Conservation (phyloP, 2,113 vertebrate genomes). For the Rutilus rutilus region DNA sequence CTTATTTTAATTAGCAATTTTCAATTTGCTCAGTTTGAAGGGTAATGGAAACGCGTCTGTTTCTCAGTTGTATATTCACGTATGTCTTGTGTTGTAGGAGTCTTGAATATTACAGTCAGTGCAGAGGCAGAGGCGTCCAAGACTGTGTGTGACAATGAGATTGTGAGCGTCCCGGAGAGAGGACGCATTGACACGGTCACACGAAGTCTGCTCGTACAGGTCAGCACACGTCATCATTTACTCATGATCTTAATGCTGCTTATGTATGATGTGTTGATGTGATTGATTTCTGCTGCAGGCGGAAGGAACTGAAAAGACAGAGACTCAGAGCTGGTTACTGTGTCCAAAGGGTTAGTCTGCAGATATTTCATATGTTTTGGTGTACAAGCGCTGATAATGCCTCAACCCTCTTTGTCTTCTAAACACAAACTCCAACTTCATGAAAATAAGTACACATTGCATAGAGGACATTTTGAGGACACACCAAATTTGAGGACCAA, state of each 20-base stretch:
- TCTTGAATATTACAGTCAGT: slow-evolving; percentile 75
- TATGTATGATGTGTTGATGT: background rate
- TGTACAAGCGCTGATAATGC: background rate
- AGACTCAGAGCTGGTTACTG: slow-evolving; percentile 71
- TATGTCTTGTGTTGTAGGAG: slow-evolving; percentile 65
- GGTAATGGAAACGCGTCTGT: background rate
- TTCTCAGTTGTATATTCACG: background rate
- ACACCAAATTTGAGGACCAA: too few relatives aligned
- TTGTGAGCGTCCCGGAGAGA: slow-evolving; percentile 75
- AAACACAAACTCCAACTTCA: background rate
- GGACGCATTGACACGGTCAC: slow-evolving; percentile 79
- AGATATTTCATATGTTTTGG: background rate
- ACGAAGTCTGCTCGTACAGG: slow-evolving; percentile 80
- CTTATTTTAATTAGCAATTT: too few relatives aligned
- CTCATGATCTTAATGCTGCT: background rate
- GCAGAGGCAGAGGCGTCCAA: slow-evolving; percentile 76
- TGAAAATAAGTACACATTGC: too few relatives aligned
- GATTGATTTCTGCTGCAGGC: slow-evolving; percentile 62
- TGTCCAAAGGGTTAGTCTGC: slow-evolving; percentile 71
- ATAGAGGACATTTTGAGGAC: too few relatives aligned
- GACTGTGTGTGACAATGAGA: slow-evolving; percentile 70
- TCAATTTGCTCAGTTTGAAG: too few relatives aligned
- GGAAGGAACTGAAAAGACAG: slow-evolving; percentile 73
- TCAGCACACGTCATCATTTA: slow-evolving; percentile 52
- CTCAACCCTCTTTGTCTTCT: background rate